Evolutionary conservation across 2,113 vertebrate species (phyloP).

Genomic region (western clawed frog (Xenopus tropicalis)): UCB_Xtro_10.0 CM004449.2:98352501-98353000

Average conservation of each 20-base stretch:
- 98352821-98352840: slow-evolving; percentile 70
- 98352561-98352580: background rate
- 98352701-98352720: too few relatives aligned
- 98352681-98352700: too few relatives aligned
- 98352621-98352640: background rate
- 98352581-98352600: background rate
- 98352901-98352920: too few relatives aligned
- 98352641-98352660: background rate
- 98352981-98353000: too few relatives aligned
- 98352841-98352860: slow-evolving; percentile 72
- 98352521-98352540: too few relatives aligned
- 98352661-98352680: too few relatives aligned
- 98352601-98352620: background rate
- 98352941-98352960: too few relatives aligned
- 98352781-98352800: slow-evolving; percentile 86
- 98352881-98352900: background rate
- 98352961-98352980: too few relatives aligned
- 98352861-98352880: slow-evolving; percentile 74
- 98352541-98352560: too few relatives aligned
- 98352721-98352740: slow-evolving; percentile 59
- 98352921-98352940: too few relatives aligned
- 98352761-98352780: slow-evolving; percentile 77
- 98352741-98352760: slow-evolving; percentile 69
- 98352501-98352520: too few relatives aligned
- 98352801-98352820: slow-evolving; percentile 73